Evolutionary conservation across 2,113 vertebrate species (phyloP), one percentile per base, ranked within the genome.

Genomic region (Hippocampus comes): DNA sequence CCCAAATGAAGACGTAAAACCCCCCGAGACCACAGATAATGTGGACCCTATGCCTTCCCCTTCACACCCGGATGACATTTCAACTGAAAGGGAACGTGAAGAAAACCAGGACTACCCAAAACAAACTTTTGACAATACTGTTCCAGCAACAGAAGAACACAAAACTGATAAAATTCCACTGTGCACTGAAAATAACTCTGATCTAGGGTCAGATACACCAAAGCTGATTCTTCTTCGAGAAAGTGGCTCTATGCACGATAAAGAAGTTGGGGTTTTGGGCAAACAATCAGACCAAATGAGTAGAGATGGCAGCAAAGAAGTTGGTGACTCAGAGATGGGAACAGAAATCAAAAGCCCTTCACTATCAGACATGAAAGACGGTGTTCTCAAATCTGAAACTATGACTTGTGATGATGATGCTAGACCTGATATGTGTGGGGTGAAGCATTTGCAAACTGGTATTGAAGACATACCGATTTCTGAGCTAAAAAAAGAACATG

Each of bases 41-140:
- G 11, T 61, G 65, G 49, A 74, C 0, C 9, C 70, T 42, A 67
- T 78, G 27, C 23, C 68, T 42, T 10, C 55, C 3, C 18, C 63
- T 59, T 27, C 27, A 68, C 34, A 60, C 9, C 60, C 23, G 71
- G 25, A 46, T 42, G 9, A 70, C 83, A 46, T 34, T 14, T 64
- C 42, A 75, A 70, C 63, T 56, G 67, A 75, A 18, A 27, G 77
- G 10, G 6, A 20, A 73, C 51, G 55, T 27, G 69, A 68, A 74
- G 60, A 75, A 59, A 67, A 48, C 59, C 57, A 74, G 70, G 75
- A 82, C 2, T 65, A 75, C 5, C 56, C 10, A 53, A 43, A 67
- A 38, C 53, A 27, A 27, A 67, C 11, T 9, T 30, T 46, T 55
- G 68, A 86, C 68, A 68, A 5, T 23, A 27, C 51, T 30, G 57